These are phyloP conservation scores for Drosophila cardini DNA, from an alignment of 1,140 invertebrate species.

Conservation along the genomic window DNA sequence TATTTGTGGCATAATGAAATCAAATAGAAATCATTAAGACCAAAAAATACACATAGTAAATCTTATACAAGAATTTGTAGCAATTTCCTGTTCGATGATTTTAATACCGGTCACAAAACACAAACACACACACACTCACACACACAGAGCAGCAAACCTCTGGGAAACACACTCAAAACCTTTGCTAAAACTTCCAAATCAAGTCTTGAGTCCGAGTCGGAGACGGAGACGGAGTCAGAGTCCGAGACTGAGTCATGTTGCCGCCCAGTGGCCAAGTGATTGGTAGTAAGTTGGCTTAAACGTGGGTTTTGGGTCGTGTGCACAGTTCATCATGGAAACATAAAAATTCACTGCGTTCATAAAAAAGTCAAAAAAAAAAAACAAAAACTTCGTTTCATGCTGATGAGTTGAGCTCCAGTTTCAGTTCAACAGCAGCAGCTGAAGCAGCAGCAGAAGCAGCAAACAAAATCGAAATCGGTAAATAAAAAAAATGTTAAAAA, in stretches of 20 bases:
- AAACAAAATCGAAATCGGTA: conserved; percentile 67
- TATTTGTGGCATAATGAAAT: conserved; percentile 54
- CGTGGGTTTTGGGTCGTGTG: conserved; percentile 61
- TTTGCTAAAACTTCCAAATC: conserved; percentile 36
- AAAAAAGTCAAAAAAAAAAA: conserved; percentile 32
- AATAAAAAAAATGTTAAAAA: conserved; percentile 51
- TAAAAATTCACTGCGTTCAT: conserved; percentile 82
- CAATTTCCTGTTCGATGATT: conserved; percentile 82
- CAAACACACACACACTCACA: too few relatives aligned
- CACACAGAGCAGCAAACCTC: not conserved
- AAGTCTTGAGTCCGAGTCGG: too few relatives aligned
- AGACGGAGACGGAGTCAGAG: conserved; percentile 5
- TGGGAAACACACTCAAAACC: conserved; percentile 54
- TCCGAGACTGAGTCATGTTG: conserved; percentile 66
- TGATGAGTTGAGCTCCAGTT: conserved; percentile 78
- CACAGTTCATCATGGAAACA: conserved; percentile 81
- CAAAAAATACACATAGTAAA: conserved; percentile 76
- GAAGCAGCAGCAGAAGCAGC: conserved; percentile 46
- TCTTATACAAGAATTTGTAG: conserved; percentile 77
- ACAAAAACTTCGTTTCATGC: conserved; percentile 81
- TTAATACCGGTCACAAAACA: conserved; percentile 43
- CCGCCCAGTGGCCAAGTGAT: conserved; percentile 57
- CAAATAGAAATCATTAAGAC: conserved; percentile 80
- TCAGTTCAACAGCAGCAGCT: conserved; percentile 56
- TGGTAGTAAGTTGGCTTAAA: not conserved